These are phyloP conservation scores for Muscicapa striata DNA, from an alignment of 2,797 vertebrate species.

Conservation along the genomic window DNA sequence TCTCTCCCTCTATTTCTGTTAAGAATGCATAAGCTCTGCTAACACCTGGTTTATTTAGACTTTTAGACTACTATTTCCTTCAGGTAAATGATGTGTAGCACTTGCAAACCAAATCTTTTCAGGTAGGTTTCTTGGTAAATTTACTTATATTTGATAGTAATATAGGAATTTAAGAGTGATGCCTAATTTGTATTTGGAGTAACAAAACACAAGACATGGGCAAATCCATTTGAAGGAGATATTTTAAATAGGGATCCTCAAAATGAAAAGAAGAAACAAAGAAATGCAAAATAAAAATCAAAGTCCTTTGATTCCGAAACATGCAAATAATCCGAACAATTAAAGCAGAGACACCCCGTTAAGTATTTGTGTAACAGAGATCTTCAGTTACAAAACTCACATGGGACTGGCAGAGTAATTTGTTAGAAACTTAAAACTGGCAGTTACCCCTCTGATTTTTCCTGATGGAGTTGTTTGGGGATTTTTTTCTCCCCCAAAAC, in stretches of 20 bases:
- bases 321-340: not conserved
- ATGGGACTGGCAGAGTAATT: slow-evolving; percentile 36
- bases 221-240: not conserved
- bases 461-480: not conserved
- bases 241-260: not conserved
- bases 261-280: not conserved
- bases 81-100: not conserved
- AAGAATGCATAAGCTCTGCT: not conserved
- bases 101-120: not conserved
- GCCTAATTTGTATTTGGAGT: not conserved
- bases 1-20: not conserved
- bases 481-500: not conserved
- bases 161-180: not conserved
- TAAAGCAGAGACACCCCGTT: not conserved
- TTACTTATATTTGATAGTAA: not conserved
- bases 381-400: slow-evolving; percentile 43
- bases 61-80: not conserved
- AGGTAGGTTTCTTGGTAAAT: not conserved
- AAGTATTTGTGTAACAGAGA: slow-evolving; percentile 19
- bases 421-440: slow-evolving; percentile 62
- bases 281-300: not conserved
- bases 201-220: not conserved
- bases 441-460: slow-evolving; percentile 19
- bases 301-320: not conserved
- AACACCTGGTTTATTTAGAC: not conserved